Percentiles rank a stretch among this genome's conserved stretches.
Conservation (phyloP, 2,113 vertebrate genomes). For the Corythornis cristatus region DNA sequence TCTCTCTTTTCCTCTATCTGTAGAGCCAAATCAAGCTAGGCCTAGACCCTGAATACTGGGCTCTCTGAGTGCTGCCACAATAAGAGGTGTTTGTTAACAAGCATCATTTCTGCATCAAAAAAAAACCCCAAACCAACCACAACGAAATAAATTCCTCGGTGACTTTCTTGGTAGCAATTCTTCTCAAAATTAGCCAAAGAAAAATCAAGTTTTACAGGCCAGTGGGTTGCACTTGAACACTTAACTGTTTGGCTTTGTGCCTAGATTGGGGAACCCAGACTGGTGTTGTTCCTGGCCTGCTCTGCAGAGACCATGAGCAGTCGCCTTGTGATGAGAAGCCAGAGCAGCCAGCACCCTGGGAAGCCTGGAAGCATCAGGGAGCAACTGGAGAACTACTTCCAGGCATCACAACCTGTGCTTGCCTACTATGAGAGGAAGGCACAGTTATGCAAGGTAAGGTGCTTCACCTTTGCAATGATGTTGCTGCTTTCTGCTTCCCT, state of each 20-base stretch:
- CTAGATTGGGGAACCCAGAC: conserved; percentile 86
- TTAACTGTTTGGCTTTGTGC: neutral
- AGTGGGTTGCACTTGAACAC: neutral
- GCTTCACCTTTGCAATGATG: neutral
- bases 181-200: neutral
- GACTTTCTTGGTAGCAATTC: neutral
- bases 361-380: conserved; percentile 31
- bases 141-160: neutral
- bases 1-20: neutral
- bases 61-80: neutral
- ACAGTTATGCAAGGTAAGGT: conserved; percentile 83
- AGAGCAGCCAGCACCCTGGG: conserved; percentile 3
- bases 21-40: neutral
- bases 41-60: neutral
- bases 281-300: conserved; percentile 87
- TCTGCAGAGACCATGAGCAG: conserved; percentile 83
- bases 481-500: neutral
- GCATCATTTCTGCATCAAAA: neutral
- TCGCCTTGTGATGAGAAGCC: conserved; percentile 74
- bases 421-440: conserved; percentile 83
- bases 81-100: neutral
- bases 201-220: neutral
- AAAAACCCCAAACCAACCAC: too few species aligned
- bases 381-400: conserved; percentile 78
- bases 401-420: conserved; percentile 70